phyloP scores from a whole-genome alignment of 2,797 vertebrate genomes.

The Danio kyathit region DNA sequence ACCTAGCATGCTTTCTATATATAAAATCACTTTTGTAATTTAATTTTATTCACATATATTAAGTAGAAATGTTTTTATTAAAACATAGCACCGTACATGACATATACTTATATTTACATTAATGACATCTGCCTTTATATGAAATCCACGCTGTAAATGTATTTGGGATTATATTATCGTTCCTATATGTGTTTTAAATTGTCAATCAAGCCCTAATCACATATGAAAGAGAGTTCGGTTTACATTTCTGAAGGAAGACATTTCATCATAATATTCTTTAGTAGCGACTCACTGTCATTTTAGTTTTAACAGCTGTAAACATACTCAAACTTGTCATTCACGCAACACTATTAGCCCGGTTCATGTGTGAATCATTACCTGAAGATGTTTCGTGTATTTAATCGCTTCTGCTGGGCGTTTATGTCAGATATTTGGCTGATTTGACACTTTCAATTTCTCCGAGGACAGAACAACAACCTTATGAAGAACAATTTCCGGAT shows the following conservation, averaged over 20 bases:
- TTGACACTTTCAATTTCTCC: conserved; percentile 39
- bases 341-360: not conserved
- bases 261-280: not conserved
- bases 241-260: not conserved
- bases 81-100: not conserved
- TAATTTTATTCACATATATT: too few relatives aligned
- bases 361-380: conserved; percentile 2
- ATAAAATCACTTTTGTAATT: too few relatives aligned
- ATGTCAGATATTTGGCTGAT: conserved; percentile 9
- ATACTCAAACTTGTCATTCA: not conserved
- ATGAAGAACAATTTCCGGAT: conserved; percentile 17
- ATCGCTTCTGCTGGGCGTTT: not conserved
- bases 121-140: not conserved
- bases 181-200: not conserved
- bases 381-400: conserved; percentile 3
- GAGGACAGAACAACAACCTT: conserved; percentile 37
- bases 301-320: not conserved
- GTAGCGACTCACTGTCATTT: not conserved
- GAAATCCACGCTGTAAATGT: not conserved
- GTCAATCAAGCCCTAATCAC: not conserved
- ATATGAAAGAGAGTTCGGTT: not conserved
- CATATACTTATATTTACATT: not conserved
- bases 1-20: too few relatives aligned
- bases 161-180: not conserved
- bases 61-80: not conserved